Conservation (phyloP, 2,113 vertebrate species). For the Chelonoidis abingdonii region DNA sequence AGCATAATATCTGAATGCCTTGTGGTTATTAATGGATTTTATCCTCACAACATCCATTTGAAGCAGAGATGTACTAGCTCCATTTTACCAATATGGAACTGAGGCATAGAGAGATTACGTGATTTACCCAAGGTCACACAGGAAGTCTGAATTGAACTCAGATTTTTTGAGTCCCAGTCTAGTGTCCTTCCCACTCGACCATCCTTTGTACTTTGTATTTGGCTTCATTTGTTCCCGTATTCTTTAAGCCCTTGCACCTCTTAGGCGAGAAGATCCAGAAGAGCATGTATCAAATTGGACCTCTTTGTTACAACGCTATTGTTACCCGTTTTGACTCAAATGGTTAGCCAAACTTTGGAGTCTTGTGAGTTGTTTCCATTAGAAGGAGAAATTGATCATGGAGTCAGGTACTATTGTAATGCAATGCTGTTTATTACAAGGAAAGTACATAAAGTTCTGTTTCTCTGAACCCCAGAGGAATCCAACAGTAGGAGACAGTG, state of each 20-base stretch:
- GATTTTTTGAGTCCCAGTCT: neutral
- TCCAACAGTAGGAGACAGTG: neutral
- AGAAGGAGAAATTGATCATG: neutral
- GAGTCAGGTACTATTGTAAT: neutral
- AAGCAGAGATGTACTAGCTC: neutral
- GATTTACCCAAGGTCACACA: neutral
- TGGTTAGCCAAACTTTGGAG: neutral
- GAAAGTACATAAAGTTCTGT: neutral
- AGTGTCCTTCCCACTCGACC: neutral
- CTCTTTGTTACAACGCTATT: neutral
- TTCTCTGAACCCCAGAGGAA: neutral
- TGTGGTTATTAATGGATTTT: neutral
- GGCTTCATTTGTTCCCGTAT: conserved; percentile 13
- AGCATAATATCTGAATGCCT: neutral
- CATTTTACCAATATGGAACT: neutral
- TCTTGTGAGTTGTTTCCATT: neutral
- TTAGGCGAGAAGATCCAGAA: neutral
- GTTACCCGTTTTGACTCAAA: neutral
- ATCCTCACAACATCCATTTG: neutral
- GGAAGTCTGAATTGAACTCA: neutral
- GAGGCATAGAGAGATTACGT: neutral
- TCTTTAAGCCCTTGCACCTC: neutral
- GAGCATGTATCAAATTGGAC: neutral
- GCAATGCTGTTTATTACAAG: neutral
- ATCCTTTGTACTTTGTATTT: neutral